Evolutionary conservation across 2,888 invertebrate genomes (phyloP).

Genomic region (Adineta ricciae): DNA sequence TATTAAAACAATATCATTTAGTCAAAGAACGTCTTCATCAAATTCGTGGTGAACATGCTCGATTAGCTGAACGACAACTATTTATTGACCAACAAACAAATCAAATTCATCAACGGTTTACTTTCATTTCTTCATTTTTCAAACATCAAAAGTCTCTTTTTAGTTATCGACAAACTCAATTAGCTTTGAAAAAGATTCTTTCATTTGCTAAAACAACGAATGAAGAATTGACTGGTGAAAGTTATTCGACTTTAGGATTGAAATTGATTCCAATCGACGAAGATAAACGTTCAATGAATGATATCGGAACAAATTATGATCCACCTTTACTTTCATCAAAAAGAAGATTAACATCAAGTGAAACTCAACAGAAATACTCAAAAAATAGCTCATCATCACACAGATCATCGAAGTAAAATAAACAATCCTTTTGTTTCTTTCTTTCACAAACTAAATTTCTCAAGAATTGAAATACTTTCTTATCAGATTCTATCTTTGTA

Average conservation of each 20-base stretch:
- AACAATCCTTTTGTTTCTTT: no score
- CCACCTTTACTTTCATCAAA: not conserved
- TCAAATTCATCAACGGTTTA: not conserved
- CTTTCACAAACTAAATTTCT: not conserved
- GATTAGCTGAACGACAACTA: not conserved
- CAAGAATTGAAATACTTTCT: not conserved
- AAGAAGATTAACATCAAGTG: not conserved
- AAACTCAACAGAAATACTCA: not conserved
- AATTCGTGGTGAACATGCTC: not conserved
- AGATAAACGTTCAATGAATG: not conserved
- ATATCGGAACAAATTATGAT: not conserved
- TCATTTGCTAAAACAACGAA: not conserved
- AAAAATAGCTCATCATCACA: not conserved
- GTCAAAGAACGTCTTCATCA: not conserved
- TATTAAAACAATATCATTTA: not conserved
- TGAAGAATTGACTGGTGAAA: not conserved
- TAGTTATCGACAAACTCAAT: not conserved
- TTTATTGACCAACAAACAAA: not conserved
- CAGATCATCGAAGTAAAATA: not conserved
- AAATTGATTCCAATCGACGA: not conserved
- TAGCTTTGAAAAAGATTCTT: not conserved
- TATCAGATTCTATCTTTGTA: not conserved
- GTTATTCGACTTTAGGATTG: not conserved
- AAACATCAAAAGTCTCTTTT: not conserved
- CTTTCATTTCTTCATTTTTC: not conserved